These are phyloP conservation scores for Scaptodrosophila latifasciaeformis DNA, from an alignment of 2,888 invertebrate species.

Conservation along the genomic window DNA sequence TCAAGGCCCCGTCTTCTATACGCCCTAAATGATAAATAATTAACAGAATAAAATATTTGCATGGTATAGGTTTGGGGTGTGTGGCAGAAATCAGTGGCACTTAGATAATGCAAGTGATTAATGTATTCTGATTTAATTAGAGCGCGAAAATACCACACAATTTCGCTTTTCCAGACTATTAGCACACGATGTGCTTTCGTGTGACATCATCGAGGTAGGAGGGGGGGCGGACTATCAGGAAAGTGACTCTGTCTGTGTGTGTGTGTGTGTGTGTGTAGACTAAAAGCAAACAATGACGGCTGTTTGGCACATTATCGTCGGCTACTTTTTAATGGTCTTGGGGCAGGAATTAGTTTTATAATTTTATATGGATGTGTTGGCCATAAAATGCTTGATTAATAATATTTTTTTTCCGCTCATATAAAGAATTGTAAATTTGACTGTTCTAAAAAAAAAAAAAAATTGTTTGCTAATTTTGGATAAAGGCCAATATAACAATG, in stretches of 20 bases:
- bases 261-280: conserved; percentile 9
- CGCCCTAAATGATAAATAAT: too few relatives aligned
- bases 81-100: conserved; percentile 29
- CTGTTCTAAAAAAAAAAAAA: too few relatives aligned
- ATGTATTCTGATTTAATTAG: conserved; percentile 57
- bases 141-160: conserved; percentile 30
- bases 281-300: not conserved
- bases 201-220: conserved; percentile 59
- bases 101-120: conserved; percentile 51
- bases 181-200: conserved; percentile 53
- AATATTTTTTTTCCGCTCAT: not conserved
- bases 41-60: too few relatives aligned
- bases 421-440: not conserved
- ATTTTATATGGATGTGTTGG: too few relatives aligned
- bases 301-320: conserved; percentile 58
- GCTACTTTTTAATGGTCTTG: conserved; percentile 61
- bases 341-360: conserved; percentile 62
- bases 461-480: too few relatives aligned
- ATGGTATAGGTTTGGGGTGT: too few relatives aligned
- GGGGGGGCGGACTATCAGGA: conserved; percentile 38
- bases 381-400: too few relatives aligned
- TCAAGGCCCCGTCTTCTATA: too few relatives aligned
- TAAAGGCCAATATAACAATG: too few relatives aligned
- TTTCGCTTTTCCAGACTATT: not conserved
- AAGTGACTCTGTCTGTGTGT: conserved; percentile 44